A percentile compares a stretch with the other conserved stretches of the same genome.
phyloP scores from a whole-genome alignment of 2,797 vertebrate species.

The Odontamblyopus rebecca region DNA sequence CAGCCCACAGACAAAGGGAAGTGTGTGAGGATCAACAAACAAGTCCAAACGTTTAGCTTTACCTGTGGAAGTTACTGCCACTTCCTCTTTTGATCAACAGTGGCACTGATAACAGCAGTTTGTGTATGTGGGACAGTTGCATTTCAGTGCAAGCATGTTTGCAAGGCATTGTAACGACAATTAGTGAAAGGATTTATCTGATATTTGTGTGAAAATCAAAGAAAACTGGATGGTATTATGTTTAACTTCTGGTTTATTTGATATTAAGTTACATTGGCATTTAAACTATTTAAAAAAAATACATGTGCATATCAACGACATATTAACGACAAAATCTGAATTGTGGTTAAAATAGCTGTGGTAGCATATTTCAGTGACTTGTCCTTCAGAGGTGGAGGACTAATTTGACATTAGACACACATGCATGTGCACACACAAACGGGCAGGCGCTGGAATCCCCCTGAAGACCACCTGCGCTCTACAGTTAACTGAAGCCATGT shows the following conservation, averaged over 20 bases:
- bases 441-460: slow-evolving; percentile 63
- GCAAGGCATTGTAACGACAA: slow-evolving; percentile 13
- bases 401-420: slow-evolving; percentile 21
- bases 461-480: slow-evolving; percentile 70
- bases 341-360: neutral
- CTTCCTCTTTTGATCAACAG: slow-evolving; percentile 75
- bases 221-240: slow-evolving; percentile 6
- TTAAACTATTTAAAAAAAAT: neutral
- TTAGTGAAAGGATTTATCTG: neutral
- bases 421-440: slow-evolving; percentile 18
- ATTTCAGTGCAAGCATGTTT: slow-evolving; percentile 1
- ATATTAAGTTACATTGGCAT: neutral
- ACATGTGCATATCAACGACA: neutral
- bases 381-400: slow-evolving; percentile 20
- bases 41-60: slow-evolving; percentile 49
- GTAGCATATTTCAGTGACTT: neutral
- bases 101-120: slow-evolving; percentile 53
- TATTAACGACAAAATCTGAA: neutral
- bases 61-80: slow-evolving; percentile 42
- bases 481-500: slow-evolving; percentile 77
- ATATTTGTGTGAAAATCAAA: slow-evolving; percentile 35
- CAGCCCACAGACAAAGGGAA: neutral
- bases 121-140: slow-evolving; percentile 19
- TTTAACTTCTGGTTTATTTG: neutral
- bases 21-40: slow-evolving; percentile 48